Conservation (phyloP, 2,113 vertebrate genomes). For the Cheirogaleus medius region DNA sequence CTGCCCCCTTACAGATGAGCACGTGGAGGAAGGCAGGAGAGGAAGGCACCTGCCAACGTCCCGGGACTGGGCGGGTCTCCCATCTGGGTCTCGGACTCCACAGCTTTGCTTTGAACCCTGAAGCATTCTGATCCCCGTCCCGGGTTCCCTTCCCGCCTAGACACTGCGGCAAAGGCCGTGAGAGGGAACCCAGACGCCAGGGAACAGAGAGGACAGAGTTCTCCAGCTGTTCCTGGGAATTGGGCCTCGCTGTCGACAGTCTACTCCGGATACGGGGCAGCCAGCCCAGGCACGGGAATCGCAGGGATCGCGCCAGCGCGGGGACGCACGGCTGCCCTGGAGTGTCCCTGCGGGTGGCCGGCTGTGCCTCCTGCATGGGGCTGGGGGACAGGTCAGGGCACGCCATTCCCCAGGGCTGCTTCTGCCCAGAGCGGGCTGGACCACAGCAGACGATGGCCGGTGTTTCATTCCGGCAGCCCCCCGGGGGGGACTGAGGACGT, state of each 20-base stretch:
- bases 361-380: not conserved
- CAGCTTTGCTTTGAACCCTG: not conserved
- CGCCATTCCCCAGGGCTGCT: rapidly evolving
- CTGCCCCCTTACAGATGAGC: too few relatives aligned
- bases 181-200: not conserved
- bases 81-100: not conserved
- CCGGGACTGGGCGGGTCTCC: not conserved
- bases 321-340: not conserved
- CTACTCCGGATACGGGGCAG: not conserved
- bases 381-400: not conserved
- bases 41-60: too few relatives aligned
- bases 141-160: not conserved
- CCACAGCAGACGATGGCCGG: not conserved
- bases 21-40: not conserved
- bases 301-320: rapidly evolving
- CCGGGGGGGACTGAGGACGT: not conserved
- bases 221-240: not conserved
- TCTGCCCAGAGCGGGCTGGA: not conserved
- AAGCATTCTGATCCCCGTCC: too few relatives aligned
- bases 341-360: not conserved
- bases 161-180: not conserved
- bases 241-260: not conserved
- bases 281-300: not conserved
- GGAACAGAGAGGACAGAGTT: too few relatives aligned
- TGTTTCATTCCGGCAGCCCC: not conserved